Conservation (phyloP, 1,140 invertebrate genomes). For the Sminthurides bifidus region DNA sequence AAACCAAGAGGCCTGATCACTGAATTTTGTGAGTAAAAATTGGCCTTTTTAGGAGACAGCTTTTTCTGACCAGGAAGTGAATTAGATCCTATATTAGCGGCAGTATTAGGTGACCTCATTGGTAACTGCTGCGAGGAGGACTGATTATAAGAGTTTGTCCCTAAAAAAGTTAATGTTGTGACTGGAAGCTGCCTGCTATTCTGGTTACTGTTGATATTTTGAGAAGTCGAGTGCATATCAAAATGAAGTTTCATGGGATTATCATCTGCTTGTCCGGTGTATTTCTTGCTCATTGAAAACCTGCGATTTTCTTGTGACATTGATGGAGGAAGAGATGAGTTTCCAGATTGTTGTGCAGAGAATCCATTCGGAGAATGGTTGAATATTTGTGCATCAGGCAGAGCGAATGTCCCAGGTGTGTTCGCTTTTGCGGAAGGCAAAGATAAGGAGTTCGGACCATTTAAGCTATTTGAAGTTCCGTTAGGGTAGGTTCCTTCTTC, state of each 20-base stretch:
- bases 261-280: conserved; percentile 1
- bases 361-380: not conserved
- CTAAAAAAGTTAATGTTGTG: conserved; percentile 3
- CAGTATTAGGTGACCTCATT: not conserved
- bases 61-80: not conserved
- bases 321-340: not conserved
- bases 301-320: not conserved
- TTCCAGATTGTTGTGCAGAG: not conserved
- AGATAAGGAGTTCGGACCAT: too few relatives aligned
- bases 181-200: conserved; percentile 5
- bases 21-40: not conserved
- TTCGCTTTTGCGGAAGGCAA: too few relatives aligned
- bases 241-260: conserved; percentile 5
- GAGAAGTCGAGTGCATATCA: too few relatives aligned
- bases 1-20: conserved; percentile 11
- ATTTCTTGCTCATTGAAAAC: conserved; percentile 9
- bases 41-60: conserved; percentile 1
- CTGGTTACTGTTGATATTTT: too few relatives aligned
- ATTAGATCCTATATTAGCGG: not conserved
- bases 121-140: not conserved
- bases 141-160: conserved; percentile 1
- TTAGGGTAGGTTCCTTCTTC: conserved; percentile 7
- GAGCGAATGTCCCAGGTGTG: not conserved
- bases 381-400: not conserved
- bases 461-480: too few relatives aligned